These are phyloP conservation scores for Passerina amoena DNA, from an alignment of 2,113 vertebrate genomes.

Conservation along the genomic window DNA sequence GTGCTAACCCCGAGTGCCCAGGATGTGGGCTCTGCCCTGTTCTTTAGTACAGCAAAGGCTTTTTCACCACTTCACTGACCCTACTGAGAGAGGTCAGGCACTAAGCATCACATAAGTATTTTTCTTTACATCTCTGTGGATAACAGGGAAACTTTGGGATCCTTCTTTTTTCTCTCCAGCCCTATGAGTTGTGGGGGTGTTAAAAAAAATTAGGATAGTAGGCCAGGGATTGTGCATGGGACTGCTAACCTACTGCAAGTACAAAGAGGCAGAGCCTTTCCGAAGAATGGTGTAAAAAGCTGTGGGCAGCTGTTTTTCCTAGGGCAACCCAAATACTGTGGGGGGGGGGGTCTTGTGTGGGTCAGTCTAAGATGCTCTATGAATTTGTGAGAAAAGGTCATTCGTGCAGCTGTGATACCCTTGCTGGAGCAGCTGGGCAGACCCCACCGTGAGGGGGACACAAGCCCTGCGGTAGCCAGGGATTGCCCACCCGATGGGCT, in stretches of 20 bases:
- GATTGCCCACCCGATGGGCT: not conserved
- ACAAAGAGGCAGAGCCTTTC: not conserved
- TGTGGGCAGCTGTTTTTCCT: not conserved
- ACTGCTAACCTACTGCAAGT: not conserved
- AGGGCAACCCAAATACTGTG: not conserved
- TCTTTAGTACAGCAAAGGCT: not conserved
- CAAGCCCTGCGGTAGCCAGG: no score
- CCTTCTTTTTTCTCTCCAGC: not conserved
- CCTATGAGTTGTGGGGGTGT: not conserved
- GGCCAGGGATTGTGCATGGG: not conserved
- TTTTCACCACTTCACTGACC: not conserved
- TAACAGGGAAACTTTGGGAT: not conserved
- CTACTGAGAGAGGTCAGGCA: not conserved
- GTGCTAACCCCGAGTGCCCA: fast-evolving
- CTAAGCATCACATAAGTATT: not conserved
- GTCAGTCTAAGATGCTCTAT: not conserved
- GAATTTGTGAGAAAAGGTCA: not conserved
- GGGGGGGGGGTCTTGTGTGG: not conserved
- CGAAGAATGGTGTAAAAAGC: not conserved
- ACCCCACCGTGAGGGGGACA: fast-evolving
- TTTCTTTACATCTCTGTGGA: not conserved
- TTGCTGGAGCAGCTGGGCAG: not conserved
- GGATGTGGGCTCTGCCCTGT: not conserved
- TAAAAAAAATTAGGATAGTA: not conserved
- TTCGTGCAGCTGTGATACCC: not conserved